Evolutionary conservation across 2,113 vertebrate species (phyloP).

Genomic region (Lates calcarifer): DNA sequence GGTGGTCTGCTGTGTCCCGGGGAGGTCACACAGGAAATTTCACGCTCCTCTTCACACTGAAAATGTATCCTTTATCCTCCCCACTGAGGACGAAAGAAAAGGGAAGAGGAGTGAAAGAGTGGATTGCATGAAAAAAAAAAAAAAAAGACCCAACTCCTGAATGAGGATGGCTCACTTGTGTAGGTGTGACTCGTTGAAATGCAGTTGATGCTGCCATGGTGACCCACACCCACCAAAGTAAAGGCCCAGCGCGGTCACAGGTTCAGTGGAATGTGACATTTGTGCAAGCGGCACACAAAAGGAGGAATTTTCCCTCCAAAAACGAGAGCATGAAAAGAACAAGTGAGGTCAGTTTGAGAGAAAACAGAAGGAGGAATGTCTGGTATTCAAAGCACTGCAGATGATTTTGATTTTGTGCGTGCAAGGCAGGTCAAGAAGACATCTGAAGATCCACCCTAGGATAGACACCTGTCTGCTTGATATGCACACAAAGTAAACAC

Average conservation of each 20-base stretch:
- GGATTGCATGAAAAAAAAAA: slow-evolving; percentile 25
- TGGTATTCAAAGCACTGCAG: slow-evolving; percentile 40
- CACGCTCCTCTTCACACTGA: slow-evolving; percentile 76
- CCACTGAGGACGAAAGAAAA: slow-evolving; percentile 41
- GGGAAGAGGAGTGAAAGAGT: slow-evolving; percentile 53
- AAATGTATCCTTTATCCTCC: slow-evolving; percentile 77
- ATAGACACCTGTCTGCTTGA: neutral
- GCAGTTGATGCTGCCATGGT: slow-evolving; percentile 27
- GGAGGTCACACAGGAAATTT: slow-evolving; percentile 76
- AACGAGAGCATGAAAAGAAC: slow-evolving; percentile 25
- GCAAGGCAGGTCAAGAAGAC: neutral
- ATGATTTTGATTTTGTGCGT: neutral
- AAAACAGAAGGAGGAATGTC: slow-evolving; percentile 41
- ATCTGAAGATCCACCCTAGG: neutral
- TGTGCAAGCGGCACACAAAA: slow-evolving; percentile 48
- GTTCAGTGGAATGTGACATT: slow-evolving; percentile 72
- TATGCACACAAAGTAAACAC: neutral
- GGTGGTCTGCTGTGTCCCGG: slow-evolving; percentile 71
- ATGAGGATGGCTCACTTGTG: slow-evolving; percentile 62
- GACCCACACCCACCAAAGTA: slow-evolving; percentile 61
- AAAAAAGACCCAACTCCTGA: slow-evolving; percentile 22
- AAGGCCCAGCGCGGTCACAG: slow-evolving; percentile 48
- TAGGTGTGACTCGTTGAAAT: slow-evolving; percentile 57
- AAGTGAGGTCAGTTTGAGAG: slow-evolving; percentile 18
- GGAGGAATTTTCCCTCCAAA: slow-evolving; percentile 68